Evolutionary conservation across 2,888 invertebrate genomes (phyloP), one percentile per base, ranked within the genome.

Genomic region (Helicoverpa assulta): DNA sequence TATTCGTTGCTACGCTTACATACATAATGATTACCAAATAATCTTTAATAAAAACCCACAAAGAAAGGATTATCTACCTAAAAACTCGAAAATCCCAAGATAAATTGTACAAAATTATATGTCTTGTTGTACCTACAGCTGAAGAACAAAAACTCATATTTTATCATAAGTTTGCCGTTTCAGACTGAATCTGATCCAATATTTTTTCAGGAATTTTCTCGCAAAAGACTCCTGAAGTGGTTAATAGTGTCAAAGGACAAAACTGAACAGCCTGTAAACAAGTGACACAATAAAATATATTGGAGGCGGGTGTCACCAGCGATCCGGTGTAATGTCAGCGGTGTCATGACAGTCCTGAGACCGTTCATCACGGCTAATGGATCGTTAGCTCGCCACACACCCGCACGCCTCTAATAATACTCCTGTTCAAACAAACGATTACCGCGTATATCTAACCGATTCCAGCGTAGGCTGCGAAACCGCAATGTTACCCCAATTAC

Each of bases 311-410:
- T 58, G 63, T 66, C 55, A 66, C 66, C 62, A 60, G 18, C 50
- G 52, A 61, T 64, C 61, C 66, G 33, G 67, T 26, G 62, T 63
- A 75, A 61, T 72, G 69, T 66, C 63, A 75, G 58, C 51, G 52
- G 19, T 62, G 37, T 54, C 52, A 70, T 55, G 73, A 70, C 76
- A 73, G 52, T 26, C 16, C 43, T 26, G 53, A 69, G 64, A 40
- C 26, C 60, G 37, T 66, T 67, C 29, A 56, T 69, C 62, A 61
- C 40, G 26, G 21, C 59, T 69, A 80, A 78, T 75, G 67, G 57
- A 75, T 69, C 64, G 58, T 61, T 53, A 65, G 19, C 52, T n/a
- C 21, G 40, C 56, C 33, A 56, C 60, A 56, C 60, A 60, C 59
- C 53, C 19, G 40, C 29, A 61, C 47, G 4, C 19, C 43, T 58